Evolutionary conservation across 1,140 invertebrate genomes (phyloP).

Genomic region (Brachionus paranguensis): DNA sequence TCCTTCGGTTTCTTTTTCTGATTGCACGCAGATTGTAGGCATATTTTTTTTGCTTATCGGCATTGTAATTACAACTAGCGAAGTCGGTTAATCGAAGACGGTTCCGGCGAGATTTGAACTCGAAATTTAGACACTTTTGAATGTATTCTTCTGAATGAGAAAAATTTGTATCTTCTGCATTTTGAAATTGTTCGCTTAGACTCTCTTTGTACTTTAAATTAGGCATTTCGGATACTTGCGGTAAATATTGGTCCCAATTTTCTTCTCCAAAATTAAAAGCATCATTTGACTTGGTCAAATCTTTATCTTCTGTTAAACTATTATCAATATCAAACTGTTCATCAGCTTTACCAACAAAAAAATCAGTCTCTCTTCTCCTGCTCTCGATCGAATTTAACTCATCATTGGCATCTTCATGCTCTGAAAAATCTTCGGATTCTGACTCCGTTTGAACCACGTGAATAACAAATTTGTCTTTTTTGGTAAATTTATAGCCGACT

Average conservation of each 20-base stretch:
- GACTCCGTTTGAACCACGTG: not conserved
- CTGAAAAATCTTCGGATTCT: not conserved
- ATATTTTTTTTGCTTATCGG: not conserved
- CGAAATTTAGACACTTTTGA: slow-evolving; percentile 6
- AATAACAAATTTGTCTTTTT: slow-evolving; percentile 14
- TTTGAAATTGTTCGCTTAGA: not conserved
- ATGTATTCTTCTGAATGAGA: not conserved
- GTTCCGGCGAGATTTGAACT: not conserved
- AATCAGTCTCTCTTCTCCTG: not conserved
- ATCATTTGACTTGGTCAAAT: not conserved
- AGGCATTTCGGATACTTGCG: not conserved
- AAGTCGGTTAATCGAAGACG: not conserved
- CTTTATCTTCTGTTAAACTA: not conserved
- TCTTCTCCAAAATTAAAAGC: not conserved
- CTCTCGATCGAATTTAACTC: not conserved
- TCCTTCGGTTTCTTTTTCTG: not conserved
- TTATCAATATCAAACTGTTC: not conserved
- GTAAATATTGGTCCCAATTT: slow-evolving; percentile 18
- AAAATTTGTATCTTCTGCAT: not conserved
- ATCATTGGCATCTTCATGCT: not conserved
- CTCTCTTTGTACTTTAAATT: not conserved
- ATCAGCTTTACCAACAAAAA: not conserved
- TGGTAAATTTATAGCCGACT: not conserved
- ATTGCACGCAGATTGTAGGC: not conserved
- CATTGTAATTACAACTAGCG: not conserved